These are phyloP conservation scores for Osmerus mordax DNA, from an alignment of 2,113 vertebrate species.

Conservation along the genomic window DNA sequence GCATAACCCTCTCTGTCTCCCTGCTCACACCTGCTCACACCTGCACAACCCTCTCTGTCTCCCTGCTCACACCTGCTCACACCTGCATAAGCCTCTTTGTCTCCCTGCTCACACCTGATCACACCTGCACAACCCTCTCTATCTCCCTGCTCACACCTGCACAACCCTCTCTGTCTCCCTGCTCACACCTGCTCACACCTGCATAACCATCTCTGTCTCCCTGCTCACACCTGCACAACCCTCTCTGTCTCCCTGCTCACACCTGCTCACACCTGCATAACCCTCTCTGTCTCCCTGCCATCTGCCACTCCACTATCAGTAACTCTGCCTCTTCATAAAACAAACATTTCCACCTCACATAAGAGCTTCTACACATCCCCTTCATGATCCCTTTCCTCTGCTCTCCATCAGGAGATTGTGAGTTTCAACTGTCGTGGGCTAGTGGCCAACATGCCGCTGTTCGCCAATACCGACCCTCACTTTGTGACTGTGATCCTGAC, in stretches of 20 bases:
- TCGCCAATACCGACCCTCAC: conserved; percentile 94
- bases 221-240: neutral
- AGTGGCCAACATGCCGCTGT: conserved; percentile 95
- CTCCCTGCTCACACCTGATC: no score
- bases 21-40: no score
- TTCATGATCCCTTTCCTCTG: neutral
- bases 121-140: no score
- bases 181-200: neutral
- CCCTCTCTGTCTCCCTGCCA: no score
- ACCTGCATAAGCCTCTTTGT: no score
- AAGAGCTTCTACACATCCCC: neutral
- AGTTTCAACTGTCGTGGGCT: conserved; percentile 95
- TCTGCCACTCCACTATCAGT: neutral
- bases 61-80: neutral
- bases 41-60: neutral
- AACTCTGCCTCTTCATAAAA: neutral
- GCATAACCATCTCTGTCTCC: no score
- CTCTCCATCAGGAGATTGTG: conserved; percentile 84
- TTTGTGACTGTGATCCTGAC: conserved; percentile 95
- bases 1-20: no score
- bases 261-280: neutral
- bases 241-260: neutral
- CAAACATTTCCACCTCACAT: neutral
- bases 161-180: no score
- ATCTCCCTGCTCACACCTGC: neutral